Conservation (phyloP, 1,140 invertebrate genomes). For the Macrobrachium nipponense region DNA sequence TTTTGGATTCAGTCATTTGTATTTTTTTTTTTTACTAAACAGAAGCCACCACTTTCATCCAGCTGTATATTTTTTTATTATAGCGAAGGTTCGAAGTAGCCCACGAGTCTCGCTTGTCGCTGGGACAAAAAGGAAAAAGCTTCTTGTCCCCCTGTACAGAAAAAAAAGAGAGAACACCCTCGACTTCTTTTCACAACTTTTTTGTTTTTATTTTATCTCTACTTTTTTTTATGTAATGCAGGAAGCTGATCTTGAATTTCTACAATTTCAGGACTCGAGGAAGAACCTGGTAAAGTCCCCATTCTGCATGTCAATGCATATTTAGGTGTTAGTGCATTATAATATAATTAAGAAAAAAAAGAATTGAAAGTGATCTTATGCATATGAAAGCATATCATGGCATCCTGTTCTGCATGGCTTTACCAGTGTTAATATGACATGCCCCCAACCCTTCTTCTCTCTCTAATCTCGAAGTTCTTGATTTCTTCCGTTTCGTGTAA, state of each 20-base stretch:
- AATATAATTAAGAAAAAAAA: too few relatives aligned
- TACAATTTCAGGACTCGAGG: constrained; percentile 54
- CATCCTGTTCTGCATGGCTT: constrained; percentile 51
- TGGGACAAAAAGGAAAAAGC: too few relatives aligned
- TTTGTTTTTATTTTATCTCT: not conserved
- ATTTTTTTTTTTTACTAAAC: too few relatives aligned
- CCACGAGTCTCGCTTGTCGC: too few relatives aligned
- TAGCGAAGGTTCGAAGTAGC: too few relatives aligned
- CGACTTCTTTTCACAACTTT: too few relatives aligned
- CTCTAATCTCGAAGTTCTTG: not conserved
- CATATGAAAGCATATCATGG: constrained; percentile 45
- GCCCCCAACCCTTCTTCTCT: not conserved
- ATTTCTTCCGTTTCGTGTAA: not conserved
- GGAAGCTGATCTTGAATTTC: constrained; percentile 51
- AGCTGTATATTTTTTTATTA: too few relatives aligned
- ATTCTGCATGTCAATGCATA: constrained; percentile 51
- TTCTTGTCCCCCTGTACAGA: too few relatives aligned
- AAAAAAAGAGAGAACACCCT: too few relatives aligned
- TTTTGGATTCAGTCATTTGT: too few relatives aligned
- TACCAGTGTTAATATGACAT: constrained; percentile 24
- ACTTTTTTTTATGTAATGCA: constrained; percentile 16
- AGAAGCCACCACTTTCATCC: too few relatives aligned
- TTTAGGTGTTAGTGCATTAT: not conserved
- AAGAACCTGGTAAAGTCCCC: constrained; percentile 55
- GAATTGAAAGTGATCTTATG: constrained; percentile 13